These are phyloP conservation scores for Atractosteus spatula DNA, from an alignment of 2,113 vertebrate genomes.

Conservation along the genomic window DNA sequence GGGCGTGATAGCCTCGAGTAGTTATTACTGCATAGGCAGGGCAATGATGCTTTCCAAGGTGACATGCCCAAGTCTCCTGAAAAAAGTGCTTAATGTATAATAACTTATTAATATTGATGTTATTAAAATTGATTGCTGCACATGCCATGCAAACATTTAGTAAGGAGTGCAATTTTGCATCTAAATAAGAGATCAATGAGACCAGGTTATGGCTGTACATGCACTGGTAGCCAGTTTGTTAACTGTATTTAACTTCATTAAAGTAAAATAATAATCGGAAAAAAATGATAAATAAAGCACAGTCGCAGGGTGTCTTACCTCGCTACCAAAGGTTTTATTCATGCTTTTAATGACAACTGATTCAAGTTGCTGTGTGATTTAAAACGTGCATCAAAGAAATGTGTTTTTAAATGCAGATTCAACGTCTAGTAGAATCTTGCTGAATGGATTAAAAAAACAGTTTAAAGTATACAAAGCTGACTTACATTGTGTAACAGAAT, in stretches of 20 bases:
- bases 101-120: conserved; percentile 21
- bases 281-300: conserved; percentile 20
- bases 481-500: too few relatives aligned
- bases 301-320: background rate
- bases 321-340: conserved; percentile 14
- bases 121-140: conserved; percentile 40
- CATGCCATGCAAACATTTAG: conserved; percentile 37
- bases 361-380: background rate
- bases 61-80: background rate
- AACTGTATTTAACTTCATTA: too few relatives aligned
- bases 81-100: conserved; percentile 11
- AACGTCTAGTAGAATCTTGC: too few relatives aligned
- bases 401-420: too few relatives aligned
- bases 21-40: background rate
- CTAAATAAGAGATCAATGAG: conserved; percentile 44
- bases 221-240: background rate
- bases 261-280: too few relatives aligned
- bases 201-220: background rate
- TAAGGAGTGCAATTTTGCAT: conserved; percentile 48
- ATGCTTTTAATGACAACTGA: conserved; percentile 17
- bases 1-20: background rate
- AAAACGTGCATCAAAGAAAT: background rate
- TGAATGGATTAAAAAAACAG: too few relatives aligned
- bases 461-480: too few relatives aligned
- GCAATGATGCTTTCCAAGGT: conserved; percentile 15